Evolutionary conservation across 1,140 invertebrate genomes (phyloP), one percentile per base, ranked within the genome.

Genomic region (Hyles euphorbiae): DNA sequence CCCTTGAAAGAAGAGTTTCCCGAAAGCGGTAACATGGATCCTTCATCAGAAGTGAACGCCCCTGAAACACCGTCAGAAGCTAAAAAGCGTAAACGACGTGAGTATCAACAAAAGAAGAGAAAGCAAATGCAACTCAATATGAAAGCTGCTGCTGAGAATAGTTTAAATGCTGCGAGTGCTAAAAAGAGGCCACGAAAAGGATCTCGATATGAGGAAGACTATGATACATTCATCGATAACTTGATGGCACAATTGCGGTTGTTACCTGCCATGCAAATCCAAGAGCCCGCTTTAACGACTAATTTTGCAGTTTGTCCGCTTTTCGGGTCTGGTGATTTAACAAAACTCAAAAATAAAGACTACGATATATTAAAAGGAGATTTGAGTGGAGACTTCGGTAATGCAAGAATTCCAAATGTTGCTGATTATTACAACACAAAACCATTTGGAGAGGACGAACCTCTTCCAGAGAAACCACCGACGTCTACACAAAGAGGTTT

Each of bases 191-290:
- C 94, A 8, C 90, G 95, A 34, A 97, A 96, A 85, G 93, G 94
- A 34, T 96, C 95, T 3, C 95, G 96, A 72, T 90, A 95, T 10
- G 95, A 97, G 71, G 97, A 98, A 89, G 96, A 98, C 87, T 96
- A 97, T 83, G 97, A 98, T 79, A 93, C 93, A 5, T 98, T 95
- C 76, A 94, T 97, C 66, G 97, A 98, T 70, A 94, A 94, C 72
- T 90, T 98, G 34, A 95, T 98, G 92, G 90, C 91, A 32, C 96
- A 98, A 77, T 83, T 99, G 44, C 90, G 95, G 34, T 93, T 94
- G 60, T 90, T 98, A 70, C 96, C 95, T 10, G 91, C 94, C 5
- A 93, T 99, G 89, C 92, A 93, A 61, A 95, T 99, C 47, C 92
- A 96, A 61, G 98, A 99, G 83, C 98, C 98, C 10, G 89, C 94